Percentiles rank a stretch among this genome's conserved stretches.
phyloP scores from a whole-genome alignment of 2,888 invertebrate genomes.

The Marronus borbonicus region DNA sequence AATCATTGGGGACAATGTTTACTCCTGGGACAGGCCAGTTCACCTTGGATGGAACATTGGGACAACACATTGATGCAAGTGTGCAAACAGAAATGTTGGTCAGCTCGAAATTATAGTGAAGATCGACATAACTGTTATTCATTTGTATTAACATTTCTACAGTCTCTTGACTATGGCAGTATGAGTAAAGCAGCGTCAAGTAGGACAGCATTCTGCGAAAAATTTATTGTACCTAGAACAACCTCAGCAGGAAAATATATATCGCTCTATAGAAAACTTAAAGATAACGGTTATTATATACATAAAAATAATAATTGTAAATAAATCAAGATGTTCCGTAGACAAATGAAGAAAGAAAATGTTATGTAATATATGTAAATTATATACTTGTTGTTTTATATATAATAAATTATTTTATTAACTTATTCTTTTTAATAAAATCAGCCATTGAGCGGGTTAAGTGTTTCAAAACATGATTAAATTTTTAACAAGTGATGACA shows the following conservation, averaged over 20 bases:
- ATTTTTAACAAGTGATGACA: no score
- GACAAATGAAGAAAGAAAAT: background rate
- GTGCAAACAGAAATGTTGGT: constrained; percentile 77
- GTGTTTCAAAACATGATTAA: no score
- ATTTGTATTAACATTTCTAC: constrained; percentile 87
- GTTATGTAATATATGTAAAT: constrained; percentile 10
- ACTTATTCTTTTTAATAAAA: no score
- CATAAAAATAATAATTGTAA: constrained; percentile 64
- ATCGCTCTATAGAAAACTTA: constrained; percentile 83
- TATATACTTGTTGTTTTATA: constrained; percentile 37
- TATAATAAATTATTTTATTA: constrained; percentile 44
- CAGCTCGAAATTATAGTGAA: constrained; percentile 81
- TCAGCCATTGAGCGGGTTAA: no score
- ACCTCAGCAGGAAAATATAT: constrained; percentile 90
- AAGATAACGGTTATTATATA: constrained; percentile 72
- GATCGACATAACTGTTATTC: constrained; percentile 88
- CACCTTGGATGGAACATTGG: constrained; percentile 80
- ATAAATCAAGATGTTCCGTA: background rate
- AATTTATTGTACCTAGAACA: constrained; percentile 86
- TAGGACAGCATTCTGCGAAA: constrained; percentile 83
- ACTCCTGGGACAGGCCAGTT: constrained; percentile 79
- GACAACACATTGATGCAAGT: constrained; percentile 78
- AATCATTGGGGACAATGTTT: constrained; percentile 80
- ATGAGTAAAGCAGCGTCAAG: constrained; percentile 79
- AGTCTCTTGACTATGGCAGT: constrained; percentile 80